Conservation (phyloP, 2,797 vertebrate genomes). For the Molossus alvarezi region DNA sequence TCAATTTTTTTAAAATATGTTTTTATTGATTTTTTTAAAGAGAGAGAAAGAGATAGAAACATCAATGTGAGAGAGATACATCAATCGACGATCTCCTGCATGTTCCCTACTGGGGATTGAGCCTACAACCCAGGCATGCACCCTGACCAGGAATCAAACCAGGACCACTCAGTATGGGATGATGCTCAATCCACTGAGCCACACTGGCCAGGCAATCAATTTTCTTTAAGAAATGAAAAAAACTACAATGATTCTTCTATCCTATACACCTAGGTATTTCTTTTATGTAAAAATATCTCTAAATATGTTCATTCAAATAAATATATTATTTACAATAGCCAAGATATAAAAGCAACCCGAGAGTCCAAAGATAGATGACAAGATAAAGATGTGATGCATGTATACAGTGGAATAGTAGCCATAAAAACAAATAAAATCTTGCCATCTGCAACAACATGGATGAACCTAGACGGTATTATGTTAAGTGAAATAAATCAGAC, state of each 20-base stretch:
- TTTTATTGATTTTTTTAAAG: too few species aligned
- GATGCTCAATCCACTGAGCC: too few species aligned
- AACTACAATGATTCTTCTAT: conserved; percentile 8
- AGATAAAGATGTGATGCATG: neutral
- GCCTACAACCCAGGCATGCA: too few species aligned
- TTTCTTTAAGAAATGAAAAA: too few species aligned
- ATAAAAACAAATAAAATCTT: neutral
- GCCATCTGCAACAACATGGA: neutral
- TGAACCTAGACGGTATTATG: neutral
- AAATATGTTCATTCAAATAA: neutral
- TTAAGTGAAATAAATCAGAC: neutral
- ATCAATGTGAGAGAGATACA: too few species aligned
- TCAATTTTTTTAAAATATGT: too few species aligned
- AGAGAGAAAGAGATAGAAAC: too few species aligned
- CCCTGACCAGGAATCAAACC: too few species aligned
- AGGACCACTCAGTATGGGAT: too few species aligned
- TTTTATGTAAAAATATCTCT: neutral
- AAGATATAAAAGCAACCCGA: neutral
- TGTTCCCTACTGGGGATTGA: too few species aligned
- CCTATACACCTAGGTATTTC: neutral
- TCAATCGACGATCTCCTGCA: too few species aligned
- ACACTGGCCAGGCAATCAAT: too few species aligned
- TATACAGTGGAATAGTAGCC: neutral
- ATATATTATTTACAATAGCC: neutral
- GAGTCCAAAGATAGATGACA: neutral